phyloP scores from a whole-genome alignment of 2,888 invertebrate species.

The Phragmatobia fuliginosa region DNA sequence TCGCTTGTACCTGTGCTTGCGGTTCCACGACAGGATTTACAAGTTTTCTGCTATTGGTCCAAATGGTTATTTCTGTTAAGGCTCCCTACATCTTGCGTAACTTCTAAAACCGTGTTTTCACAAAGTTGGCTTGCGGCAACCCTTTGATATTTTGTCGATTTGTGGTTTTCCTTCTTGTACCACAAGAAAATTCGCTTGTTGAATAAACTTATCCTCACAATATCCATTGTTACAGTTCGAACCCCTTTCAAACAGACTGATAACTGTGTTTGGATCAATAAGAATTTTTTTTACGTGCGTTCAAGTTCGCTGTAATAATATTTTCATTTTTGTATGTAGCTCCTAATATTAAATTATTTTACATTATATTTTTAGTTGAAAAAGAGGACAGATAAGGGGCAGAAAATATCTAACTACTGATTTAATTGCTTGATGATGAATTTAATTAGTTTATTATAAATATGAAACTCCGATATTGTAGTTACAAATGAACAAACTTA shows the following conservation, averaged over 20 bases:
- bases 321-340: background rate
- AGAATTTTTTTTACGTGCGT: conserved; percentile 38
- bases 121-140: conserved; percentile 62
- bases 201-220: conserved; percentile 52
- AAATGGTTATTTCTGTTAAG: conserved; percentile 74
- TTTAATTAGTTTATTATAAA: no score
- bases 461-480: no score
- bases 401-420: background rate
- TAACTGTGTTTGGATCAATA: conserved; percentile 48
- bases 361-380: background rate
- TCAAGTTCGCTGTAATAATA: conserved; percentile 2
- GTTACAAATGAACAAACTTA: no score
- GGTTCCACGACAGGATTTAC: conserved; percentile 76
- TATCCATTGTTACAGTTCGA: conserved; percentile 42
- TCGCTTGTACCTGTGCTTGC: conserved; percentile 70
- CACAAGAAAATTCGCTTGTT: conserved; percentile 50
- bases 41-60: conserved; percentile 81
- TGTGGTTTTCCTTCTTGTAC: conserved; percentile 61
- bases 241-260: conserved; percentile 47
- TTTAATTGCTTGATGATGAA: background rate
- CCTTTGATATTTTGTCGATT: conserved; percentile 69
- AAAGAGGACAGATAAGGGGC: background rate
- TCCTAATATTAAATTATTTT: background rate
- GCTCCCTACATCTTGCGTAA: conserved; percentile 62
- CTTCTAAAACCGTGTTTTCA: conserved; percentile 64